Evolutionary conservation across 2,888 invertebrate species (phyloP).

Genomic region (Nasonovia ribisnigri): DNA sequence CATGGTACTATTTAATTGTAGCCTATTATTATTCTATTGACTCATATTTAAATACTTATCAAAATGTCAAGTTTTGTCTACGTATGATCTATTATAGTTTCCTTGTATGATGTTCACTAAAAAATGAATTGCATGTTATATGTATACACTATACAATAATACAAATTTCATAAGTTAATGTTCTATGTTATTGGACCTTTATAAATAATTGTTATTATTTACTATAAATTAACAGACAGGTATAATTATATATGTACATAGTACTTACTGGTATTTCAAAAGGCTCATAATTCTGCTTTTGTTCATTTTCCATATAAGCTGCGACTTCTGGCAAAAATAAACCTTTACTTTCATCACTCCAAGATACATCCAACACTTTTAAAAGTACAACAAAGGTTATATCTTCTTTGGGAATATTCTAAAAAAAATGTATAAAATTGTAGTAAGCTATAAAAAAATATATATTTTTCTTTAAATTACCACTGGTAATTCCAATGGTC

Average conservation of each 20-base stretch:
- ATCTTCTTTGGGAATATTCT: constrained; percentile 30
- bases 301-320: constrained; percentile 67
- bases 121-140: not conserved
- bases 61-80: not conserved
- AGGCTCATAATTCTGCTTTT: constrained; percentile 66
- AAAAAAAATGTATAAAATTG: constrained; percentile 28
- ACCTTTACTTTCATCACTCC: constrained; percentile 66
- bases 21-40: too few relatives aligned
- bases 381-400: not conserved
- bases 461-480: constrained; percentile 6
- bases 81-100: not conserved
- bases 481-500: constrained; percentile 38
- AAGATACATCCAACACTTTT: constrained; percentile 67
- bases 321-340: constrained; percentile 73
- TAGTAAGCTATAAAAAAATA: not conserved
- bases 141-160: not conserved
- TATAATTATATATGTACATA: not conserved
- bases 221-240: not conserved
- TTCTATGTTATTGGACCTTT: not conserved
- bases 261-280: constrained; percentile 14
- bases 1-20: too few relatives aligned
- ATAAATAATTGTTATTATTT: not conserved
- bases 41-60: not conserved
- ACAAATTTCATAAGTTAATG: not conserved
- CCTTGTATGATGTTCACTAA: not conserved